These are phyloP conservation scores for Caenorhabditis macrosperma DNA, from an alignment of 2,888 invertebrate species.

Conservation along the genomic window DNA sequence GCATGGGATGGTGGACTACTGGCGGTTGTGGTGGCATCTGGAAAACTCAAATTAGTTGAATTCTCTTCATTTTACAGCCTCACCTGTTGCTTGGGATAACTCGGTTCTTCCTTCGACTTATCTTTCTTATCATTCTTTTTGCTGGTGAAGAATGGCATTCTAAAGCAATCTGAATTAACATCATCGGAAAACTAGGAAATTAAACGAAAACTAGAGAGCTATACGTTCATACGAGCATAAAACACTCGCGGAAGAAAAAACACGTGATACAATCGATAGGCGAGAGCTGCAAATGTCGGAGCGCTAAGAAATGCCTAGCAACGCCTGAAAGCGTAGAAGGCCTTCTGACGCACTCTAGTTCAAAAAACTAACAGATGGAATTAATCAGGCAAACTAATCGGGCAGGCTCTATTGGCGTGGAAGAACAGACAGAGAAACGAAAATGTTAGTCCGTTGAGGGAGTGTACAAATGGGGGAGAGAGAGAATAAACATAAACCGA, in stretches of 20 bases:
- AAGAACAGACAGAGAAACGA: neutral
- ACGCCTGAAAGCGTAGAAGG: slow-evolving; percentile 9
- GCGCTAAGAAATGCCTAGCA: slow-evolving; percentile 43
- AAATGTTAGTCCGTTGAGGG: neutral
- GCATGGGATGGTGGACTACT: slow-evolving; percentile 20
- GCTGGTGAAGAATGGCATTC: slow-evolving; percentile 50
- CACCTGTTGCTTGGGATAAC: slow-evolving; percentile 47
- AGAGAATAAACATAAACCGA: slow-evolving; percentile 2
- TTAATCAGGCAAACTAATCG: slow-evolving; percentile 12
- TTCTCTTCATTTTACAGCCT: neutral
- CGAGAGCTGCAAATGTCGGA: neutral
- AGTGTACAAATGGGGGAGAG: neutral
- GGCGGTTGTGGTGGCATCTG: slow-evolving; percentile 38
- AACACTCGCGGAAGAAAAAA: slow-evolving; percentile 6
- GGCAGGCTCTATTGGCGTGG: neutral
- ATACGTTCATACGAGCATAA: too few species aligned
- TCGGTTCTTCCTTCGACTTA: slow-evolving; percentile 16
- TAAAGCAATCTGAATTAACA: neutral
- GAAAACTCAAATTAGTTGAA: neutral
- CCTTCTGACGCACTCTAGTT: neutral
- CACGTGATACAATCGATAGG: slow-evolving; percentile 22
- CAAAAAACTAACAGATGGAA: slow-evolving; percentile 1
- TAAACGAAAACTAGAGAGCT: neutral
- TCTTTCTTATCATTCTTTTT: slow-evolving; percentile 42
- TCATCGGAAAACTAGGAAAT: too few species aligned